Evolutionary conservation across 2,888 invertebrate genomes (phyloP), one percentile per base, ranked within the genome.

Genomic region (Holacanthella duospinosa): DNA sequence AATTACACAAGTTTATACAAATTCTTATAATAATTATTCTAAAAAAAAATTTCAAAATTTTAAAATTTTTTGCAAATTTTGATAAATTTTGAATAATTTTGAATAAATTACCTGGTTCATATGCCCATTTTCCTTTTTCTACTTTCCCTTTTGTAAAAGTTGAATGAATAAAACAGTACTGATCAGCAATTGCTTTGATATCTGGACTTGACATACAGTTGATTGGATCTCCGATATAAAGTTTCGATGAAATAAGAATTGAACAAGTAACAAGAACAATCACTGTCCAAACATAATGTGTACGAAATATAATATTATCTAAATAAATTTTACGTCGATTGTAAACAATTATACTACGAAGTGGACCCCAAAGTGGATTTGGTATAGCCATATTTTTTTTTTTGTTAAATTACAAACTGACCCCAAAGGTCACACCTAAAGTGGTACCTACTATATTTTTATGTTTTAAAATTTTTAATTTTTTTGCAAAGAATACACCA

Each of bases 141-240:
- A 24, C 12, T 61, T 61, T 69, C 66, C 53, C 62, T 60, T 36
- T 64, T 0, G 69, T 69, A 43, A 66, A 69, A 25, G 69, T 69
- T 48, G 67, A 66, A 61, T 69, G 67, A 21, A 69, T 69, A 54
- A 65, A 69, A 55, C 69, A 69, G 53, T 66, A 69, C 54, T 66
- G 64, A 29, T 68, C 63, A 0, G 66, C 66, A 53, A 69, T 67
- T 12, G 64, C 66, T 55, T 68, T 67, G n/a, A 69, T 60, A 48
- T 69, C 66, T 21, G 53, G 55, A n/a, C 61, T 62, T 1, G 64
- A 64, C 64, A 65, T 63, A 43, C 69, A 69, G 29, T 64, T 65
- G 19, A 69, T 69, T 1, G 69, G 69, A 36, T 69, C 63, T 2
- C 68, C 68, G 25, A 68, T 66, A n/a, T 68, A 69, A 55, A 66